Conservation (phyloP, 1,140 invertebrate genomes). For the Lepidurus arcticus region DNA sequence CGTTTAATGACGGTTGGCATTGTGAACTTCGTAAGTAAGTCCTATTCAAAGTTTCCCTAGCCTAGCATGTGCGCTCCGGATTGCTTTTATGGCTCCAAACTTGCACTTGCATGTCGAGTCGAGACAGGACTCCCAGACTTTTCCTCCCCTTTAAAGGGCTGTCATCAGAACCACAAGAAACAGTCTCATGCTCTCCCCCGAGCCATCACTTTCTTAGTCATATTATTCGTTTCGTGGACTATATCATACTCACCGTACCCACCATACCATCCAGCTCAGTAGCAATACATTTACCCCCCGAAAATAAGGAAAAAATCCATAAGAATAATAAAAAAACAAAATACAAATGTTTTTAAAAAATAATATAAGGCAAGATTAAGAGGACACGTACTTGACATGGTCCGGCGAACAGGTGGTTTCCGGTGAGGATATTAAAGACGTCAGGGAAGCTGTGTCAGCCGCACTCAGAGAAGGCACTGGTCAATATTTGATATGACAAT, state of each 20-base stretch:
- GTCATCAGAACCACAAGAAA: not conserved
- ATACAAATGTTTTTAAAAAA: too few relatives aligned
- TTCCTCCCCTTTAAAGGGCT: not conserved
- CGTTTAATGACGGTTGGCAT: not conserved
- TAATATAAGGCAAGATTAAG: not conserved
- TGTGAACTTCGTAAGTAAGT: not conserved
- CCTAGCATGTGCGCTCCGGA: not conserved
- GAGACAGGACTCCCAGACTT: not conserved
- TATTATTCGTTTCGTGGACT: not conserved
- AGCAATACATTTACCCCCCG: not conserved
- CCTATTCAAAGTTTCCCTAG: not conserved
- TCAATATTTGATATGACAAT: not conserved
- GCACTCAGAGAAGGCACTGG: constrained; percentile 32
- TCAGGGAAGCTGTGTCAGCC: constrained; percentile 28
- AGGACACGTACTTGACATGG: constrained; percentile 29
- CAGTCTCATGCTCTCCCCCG: not conserved
- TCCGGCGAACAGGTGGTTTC: constrained; percentile 32
- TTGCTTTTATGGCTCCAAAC: constrained; percentile 6
- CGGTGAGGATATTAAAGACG: constrained; percentile 33
- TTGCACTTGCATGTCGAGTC: constrained; percentile 9
- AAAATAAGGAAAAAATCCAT: not conserved
- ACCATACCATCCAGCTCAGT: too few relatives aligned
- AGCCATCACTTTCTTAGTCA: not conserved
- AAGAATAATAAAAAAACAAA: not conserved
- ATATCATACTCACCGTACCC: too few relatives aligned